These are phyloP conservation scores for Petroica traversi DNA, from an alignment of 2,113 vertebrate genomes.

Conservation along the genomic window DNA sequence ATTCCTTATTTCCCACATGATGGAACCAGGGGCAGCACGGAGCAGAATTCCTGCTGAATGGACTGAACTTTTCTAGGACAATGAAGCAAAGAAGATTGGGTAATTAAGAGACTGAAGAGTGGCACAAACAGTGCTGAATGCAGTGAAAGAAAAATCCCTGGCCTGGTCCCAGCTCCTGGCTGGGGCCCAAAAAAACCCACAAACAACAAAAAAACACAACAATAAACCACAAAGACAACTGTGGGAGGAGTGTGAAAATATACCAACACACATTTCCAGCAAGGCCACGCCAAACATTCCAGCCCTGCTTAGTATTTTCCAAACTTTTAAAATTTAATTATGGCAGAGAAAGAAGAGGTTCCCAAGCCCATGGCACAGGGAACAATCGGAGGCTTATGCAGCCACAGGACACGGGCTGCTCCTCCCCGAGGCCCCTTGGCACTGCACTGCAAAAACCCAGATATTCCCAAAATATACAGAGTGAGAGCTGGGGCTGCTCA, in stretches of 20 bases:
- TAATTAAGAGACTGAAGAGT: conserved; percentile 33
- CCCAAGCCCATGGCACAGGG: not conserved
- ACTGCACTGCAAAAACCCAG: not conserved
- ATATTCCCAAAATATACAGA: not conserved
- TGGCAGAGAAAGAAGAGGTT: not conserved
- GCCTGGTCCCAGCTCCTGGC: conserved; percentile 8
- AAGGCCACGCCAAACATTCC: not conserved
- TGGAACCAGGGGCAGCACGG: not conserved
- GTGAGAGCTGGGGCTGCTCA: not conserved
- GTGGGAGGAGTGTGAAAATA: conserved; percentile 12
- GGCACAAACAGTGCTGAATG: not conserved
- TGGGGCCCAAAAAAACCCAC: conserved; percentile 4
- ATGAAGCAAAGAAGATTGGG: not conserved
- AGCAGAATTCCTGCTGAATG: not conserved
- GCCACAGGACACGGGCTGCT: not conserved
- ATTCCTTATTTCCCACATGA: not conserved
- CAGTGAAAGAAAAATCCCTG: conserved; percentile 41
- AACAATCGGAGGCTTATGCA: not conserved
- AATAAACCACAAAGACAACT: conserved; percentile 37
- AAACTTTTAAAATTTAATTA: not conserved
- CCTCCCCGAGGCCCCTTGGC: not conserved
- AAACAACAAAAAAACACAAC: not conserved
- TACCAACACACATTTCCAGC: not conserved
- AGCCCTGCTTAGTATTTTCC: not conserved
- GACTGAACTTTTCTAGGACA: not conserved